phyloP scores from a whole-genome alignment of 2,113 vertebrate genomes.

The Nyctereutes procyonoides region DNA sequence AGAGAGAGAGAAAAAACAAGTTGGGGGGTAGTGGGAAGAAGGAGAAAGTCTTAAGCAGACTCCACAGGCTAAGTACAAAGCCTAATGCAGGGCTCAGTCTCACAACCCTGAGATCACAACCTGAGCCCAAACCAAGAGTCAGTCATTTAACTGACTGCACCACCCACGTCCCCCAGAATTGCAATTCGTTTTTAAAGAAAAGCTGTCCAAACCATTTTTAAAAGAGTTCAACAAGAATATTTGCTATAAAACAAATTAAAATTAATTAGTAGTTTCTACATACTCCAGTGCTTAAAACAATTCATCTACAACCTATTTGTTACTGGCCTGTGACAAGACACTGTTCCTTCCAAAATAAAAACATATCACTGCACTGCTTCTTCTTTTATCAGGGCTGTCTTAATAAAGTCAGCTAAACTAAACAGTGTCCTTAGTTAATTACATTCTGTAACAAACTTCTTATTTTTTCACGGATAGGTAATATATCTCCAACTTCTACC shows the following conservation, averaged over 20 bases:
- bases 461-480: not conserved
- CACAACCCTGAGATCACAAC: not conserved
- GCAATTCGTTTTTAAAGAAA: not conserved
- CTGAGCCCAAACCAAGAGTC: not conserved
- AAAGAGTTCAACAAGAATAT: not conserved
- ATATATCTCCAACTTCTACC: not conserved
- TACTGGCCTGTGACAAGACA: not conserved
- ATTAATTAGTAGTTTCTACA: not conserved
- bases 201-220: not conserved
- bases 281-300: not conserved
- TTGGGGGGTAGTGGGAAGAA: not conserved
- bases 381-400: not conserved
- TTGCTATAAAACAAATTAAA: not conserved
- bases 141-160: not conserved
- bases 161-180: not conserved
- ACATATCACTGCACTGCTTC: not conserved
- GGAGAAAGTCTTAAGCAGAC: not conserved
- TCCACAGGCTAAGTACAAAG: not conserved
- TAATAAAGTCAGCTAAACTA: not conserved
- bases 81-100: not conserved
- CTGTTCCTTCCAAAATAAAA: not conserved
- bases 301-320: not conserved
- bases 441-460: not conserved
- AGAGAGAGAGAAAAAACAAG: not conserved
- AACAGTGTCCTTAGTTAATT: not conserved